phyloP scores from a whole-genome alignment of 2,888 invertebrate genomes.

The Ophioninae sp. region DNA sequence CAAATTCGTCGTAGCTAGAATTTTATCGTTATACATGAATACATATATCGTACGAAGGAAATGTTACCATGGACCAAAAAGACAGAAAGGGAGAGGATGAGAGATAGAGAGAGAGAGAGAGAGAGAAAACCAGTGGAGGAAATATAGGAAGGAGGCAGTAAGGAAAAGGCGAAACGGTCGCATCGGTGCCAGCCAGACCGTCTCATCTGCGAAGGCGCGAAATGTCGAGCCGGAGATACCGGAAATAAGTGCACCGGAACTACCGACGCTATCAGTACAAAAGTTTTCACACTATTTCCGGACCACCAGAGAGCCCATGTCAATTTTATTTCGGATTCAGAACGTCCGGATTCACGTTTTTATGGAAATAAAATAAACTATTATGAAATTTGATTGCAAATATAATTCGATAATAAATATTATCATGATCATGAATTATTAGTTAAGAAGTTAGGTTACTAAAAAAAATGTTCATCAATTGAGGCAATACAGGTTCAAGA shows the following conservation, averaged over 20 bases:
- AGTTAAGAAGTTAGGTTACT: background rate
- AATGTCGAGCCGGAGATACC: conserved; percentile 49
- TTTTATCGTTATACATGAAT: conserved; percentile 54
- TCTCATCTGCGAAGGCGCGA: conserved; percentile 63
- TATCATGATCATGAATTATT: background rate
- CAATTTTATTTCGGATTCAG: conserved; percentile 25
- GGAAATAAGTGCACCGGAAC: conserved; percentile 50
- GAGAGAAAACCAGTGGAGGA: conserved; percentile 65
- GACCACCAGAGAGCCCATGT: conserved; percentile 45
- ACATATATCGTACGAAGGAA: conserved; percentile 51
- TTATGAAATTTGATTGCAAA: conserved; percentile 7
- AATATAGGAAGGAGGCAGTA: background rate
- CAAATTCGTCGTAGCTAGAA: conserved; percentile 73
- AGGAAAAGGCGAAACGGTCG: conserved; percentile 70
- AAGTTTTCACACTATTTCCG: conserved; percentile 59
- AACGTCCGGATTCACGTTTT: background rate
- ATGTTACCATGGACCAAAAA: conserved; percentile 22
- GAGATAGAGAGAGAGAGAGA: conserved; percentile 3
- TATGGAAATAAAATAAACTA: conserved; percentile 9
- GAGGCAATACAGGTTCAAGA: too few relatives aligned
- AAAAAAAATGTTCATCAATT: too few relatives aligned
- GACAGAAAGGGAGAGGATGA: conserved; percentile 13
- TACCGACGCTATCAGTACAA: conserved; percentile 27
- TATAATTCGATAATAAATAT: background rate
- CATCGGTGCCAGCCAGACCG: conserved; percentile 78